Base-by-base conservation (phyloP, 2,113 vertebrate species). In the Otus sunia region DNA sequence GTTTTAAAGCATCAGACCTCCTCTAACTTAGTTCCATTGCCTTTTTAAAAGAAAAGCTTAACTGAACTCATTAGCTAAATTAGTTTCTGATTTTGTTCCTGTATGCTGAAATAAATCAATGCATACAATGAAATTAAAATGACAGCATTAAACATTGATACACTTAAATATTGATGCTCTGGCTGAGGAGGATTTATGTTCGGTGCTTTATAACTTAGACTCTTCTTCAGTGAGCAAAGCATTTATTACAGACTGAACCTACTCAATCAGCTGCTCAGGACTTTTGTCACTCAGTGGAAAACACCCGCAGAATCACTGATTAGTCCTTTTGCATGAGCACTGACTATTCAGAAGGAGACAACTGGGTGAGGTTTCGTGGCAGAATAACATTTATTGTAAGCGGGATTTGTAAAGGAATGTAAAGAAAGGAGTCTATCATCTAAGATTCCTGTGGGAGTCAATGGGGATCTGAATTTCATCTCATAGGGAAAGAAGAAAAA, bases 121-220 rank as follows among this genome's bases (percentile, higher is more conserved):
- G 53, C 52, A 73, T 22, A 63, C 30, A 88, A 72, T 43, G 49
- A 92, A 91, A 94, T 81, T 92, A 91, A 95, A 93, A 84, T 85
- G 63, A 84, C 56, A 88, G 39, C 79, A 84, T 93, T 88, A 84
- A 91, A 80, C 63, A 85, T 84, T 71, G 68, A 71, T 80, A 69
- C 59, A 71, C 91, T 95, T 91, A 87, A 97, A 94, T 87, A 92
- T 75, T 92, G 73, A 95, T 87, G 67, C 5, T 90, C 41, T 88
- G 34, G 27, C 53, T 94, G 91, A 81, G 85, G 49, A 90, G 41
- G 53, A 87, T 95, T 85, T 95, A 79, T 87, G 32, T 91, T 82
- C 6, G 3, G 53, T 76, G 49, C 50, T 85, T 90, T 94, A 82
- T 82, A 92, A 55, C 89, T 84, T 94, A 88, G 75, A 66, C 23